Percentiles rank a stretch among this genome's conserved stretches.
phyloP scores from a whole-genome alignment of 1,140 invertebrate genomes.

The Paraescarpia echinospica region DNA sequence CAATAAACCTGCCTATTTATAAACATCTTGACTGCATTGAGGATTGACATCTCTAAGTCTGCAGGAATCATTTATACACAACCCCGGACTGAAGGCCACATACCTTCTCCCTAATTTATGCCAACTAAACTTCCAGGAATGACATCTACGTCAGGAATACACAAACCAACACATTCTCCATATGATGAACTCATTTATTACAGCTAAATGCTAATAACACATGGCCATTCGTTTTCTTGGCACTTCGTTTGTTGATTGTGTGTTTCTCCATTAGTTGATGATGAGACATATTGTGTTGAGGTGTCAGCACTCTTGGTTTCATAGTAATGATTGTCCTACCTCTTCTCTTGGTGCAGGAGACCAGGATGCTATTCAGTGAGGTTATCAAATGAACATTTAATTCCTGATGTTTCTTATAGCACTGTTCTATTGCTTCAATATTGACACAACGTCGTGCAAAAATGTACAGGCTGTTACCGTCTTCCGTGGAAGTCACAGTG shows the following conservation, averaged over 20 bases:
- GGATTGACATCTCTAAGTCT: background rate
- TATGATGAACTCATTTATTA: too few species aligned
- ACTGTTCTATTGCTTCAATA: background rate
- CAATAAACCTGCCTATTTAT: background rate
- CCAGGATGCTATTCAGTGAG: background rate
- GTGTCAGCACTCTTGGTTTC: background rate
- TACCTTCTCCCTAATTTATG: background rate
- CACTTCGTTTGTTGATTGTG: too few species aligned
- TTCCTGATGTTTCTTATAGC: background rate
- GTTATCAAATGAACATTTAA: background rate
- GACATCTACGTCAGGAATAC: too few species aligned
- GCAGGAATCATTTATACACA: background rate
- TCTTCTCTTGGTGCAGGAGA: conserved; percentile 42
- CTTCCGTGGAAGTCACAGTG: too few species aligned
- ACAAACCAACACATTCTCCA: too few species aligned
- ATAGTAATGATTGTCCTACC: background rate
- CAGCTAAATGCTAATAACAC: too few species aligned
- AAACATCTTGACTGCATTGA: background rate
- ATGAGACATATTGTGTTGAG: background rate
- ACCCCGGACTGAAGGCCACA: background rate
- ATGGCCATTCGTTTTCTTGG: too few species aligned
- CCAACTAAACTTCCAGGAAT: too few species aligned
- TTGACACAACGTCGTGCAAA: background rate
- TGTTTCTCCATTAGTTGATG: background rate
- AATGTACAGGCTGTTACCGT: too few species aligned